Evolutionary conservation across 1,140 invertebrate species (phyloP).

Genomic region (Zophobas morio): DNA sequence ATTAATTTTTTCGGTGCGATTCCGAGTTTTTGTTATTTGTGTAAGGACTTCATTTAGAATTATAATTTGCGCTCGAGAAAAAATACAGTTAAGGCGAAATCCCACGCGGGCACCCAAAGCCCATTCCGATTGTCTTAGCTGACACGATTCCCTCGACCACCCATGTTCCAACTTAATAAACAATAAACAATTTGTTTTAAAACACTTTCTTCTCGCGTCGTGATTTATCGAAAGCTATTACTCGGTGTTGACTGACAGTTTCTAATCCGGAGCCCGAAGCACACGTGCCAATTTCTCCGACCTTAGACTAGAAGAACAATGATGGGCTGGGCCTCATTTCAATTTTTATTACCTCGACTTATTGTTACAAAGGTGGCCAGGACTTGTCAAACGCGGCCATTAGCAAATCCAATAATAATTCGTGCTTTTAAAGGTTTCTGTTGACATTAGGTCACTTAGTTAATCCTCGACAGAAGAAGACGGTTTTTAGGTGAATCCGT

Average conservation of each 20-base stretch:
- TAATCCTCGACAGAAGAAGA: conserved; percentile 23
- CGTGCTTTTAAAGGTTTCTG: conserved; percentile 36
- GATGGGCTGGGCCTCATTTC: neutral
- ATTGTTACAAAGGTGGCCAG: neutral
- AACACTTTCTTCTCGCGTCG: conserved; percentile 10
- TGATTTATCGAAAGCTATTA: conserved; percentile 23
- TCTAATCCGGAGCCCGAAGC: conserved; percentile 6
- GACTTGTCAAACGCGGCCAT: conserved; percentile 26
- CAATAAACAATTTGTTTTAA: conserved; percentile 30
- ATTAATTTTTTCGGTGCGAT: too few relatives aligned
- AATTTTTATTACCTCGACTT: conserved; percentile 3
- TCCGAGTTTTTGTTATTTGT: too few relatives aligned
- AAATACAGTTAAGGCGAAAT: conserved; percentile 15
- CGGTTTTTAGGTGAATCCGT: conserved; percentile 42
- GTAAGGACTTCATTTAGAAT: conserved; percentile 2
- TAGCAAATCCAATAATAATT: conserved; percentile 36
- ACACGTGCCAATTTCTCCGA: conserved; percentile 26
- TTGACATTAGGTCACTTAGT: conserved; percentile 38
- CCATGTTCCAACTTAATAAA: conserved; percentile 30
- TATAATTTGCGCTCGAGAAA: conserved; percentile 28
- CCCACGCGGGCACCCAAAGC: conserved; percentile 18
- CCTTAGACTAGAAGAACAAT: conserved; percentile 6
- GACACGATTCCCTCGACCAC: conserved; percentile 23
- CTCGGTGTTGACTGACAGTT: conserved; percentile 27
- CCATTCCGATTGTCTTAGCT: conserved; percentile 14